A percentile compares a stretch with the other conserved stretches of the same genome.
Conservation (phyloP, 1,140 invertebrate species). For the Proctacanthus coquilletti region DNA sequence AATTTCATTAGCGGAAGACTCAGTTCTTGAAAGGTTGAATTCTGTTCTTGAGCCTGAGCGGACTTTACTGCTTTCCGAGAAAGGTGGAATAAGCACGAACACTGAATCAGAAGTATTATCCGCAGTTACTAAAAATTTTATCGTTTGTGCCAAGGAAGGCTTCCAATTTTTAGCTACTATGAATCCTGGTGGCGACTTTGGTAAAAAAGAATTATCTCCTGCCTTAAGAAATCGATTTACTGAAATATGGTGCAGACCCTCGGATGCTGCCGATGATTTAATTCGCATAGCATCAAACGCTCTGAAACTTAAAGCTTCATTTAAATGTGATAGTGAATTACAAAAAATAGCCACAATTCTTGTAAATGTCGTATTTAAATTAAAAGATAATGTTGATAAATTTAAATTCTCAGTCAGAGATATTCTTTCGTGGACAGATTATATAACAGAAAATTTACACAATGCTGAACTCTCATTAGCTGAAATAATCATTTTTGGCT, state of each 20-base stretch:
- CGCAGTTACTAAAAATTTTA: constrained; percentile 33
- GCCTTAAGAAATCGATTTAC: constrained; percentile 95
- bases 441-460: constrained; percentile 56
- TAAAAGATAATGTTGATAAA: constrained; percentile 35
- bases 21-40: constrained; percentile 94
- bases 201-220: constrained; percentile 98
- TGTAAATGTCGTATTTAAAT: constrained; percentile 22
- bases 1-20: constrained; percentile 98
- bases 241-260: constrained; percentile 87
- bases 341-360: constrained; percentile 19
- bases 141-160: constrained; percentile 53
- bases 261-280: constrained; percentile 46
- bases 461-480: constrained; percentile 34
- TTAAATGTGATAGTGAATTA: constrained; percentile 4
- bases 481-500: constrained; percentile 73
- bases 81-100: constrained; percentile 38
- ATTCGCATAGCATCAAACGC: constrained; percentile 31
- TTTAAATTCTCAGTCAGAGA: constrained; percentile 84
- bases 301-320: constrained; percentile 8
- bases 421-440: constrained; percentile 81
- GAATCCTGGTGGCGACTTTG: constrained; percentile 99
- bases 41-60: constrained; percentile 90
- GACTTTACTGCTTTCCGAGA: constrained; percentile 80
- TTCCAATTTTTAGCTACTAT: constrained; percentile 96
- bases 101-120: constrained; percentile 31